Evolutionary conservation across 2,888 invertebrate genomes (phyloP), one percentile per base, ranked within the genome.

Genomic region (Folsomia manolachei): DNA sequence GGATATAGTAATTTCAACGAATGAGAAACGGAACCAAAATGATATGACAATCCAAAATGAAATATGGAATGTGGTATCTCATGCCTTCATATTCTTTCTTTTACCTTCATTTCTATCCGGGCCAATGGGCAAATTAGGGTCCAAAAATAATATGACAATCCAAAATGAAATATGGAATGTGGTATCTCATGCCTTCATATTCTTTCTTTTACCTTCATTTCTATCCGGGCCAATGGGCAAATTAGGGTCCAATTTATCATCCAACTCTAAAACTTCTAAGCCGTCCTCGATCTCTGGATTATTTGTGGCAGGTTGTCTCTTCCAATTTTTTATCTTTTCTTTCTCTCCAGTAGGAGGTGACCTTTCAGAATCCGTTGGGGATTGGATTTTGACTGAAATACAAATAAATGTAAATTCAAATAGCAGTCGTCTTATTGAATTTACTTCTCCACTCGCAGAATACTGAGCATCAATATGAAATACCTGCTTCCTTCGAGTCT

Each of bases 181-280:
- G n/a, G n/a, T n/a, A n/a, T n/a, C n/a, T n/a, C n/a, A n/a, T n/a
- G n/a, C n/a, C n/a, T n/a, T n/a, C n/a, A n/a, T n/a, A n/a, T n/a
- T n/a, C n/a, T n/a, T n/a, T 39, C 39, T 68, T 69, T 67, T 71
- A 76, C 78, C 76, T 74, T 75, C 76, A 73, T 71, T 78, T 63
- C 68, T 75, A 21, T 76, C 76, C 4, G 56, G 56, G 25, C 60
- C 53, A 27, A 7, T 7, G 19, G 23, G 26, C 9, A 24, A 67
- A 26, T 67, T 53, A 26, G 51, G 67, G 26, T 53, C 23, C 14
- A 21, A 18, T 52, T 60, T 52, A 61, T 81, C 81, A 63, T 78
- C 81, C 63, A 81, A 74, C 67, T 81, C 79, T 39, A 81, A 70
- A 66, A 81, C 79, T 75, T 81, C 81, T 69, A 81, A 75, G 68